Percentiles rank a stretch among this genome's conserved stretches.
phyloP scores from a whole-genome alignment of 2,113 vertebrate species.

The Bubo bubo region DNA sequence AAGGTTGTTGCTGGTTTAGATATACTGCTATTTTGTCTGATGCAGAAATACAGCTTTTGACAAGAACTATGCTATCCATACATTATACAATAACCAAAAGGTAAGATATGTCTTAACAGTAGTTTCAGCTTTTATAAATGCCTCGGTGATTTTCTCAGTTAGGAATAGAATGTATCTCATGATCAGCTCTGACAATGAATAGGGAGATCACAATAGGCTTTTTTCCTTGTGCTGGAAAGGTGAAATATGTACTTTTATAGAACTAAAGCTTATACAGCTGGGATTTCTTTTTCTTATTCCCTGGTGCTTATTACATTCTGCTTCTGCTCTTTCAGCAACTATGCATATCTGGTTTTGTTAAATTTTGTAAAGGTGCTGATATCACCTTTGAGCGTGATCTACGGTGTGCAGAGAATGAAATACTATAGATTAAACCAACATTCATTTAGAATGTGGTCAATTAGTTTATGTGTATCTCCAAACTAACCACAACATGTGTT shows the following conservation, averaged over 20 bases:
- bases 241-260: background rate
- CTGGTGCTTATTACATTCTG: background rate
- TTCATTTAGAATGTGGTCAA: background rate
- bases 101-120: background rate
- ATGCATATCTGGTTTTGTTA: background rate
- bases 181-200: background rate
- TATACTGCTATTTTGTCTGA: background rate
- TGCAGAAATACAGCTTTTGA: background rate
- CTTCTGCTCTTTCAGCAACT: background rate
- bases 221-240: background rate
- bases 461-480: background rate
- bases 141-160: background rate
- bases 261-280: background rate
- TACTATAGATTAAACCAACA: background rate
- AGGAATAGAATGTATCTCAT: background rate
- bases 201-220: background rate
- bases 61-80: background rate
- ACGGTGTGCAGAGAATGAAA: background rate
- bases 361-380: background rate
- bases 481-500: background rate
- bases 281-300: background rate
- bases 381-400: background rate
- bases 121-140: background rate
- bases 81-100: background rate
- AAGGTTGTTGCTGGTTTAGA: background rate